Percentiles rank a stretch among this genome's conserved stretches.
Evolutionary conservation across 2,797 vertebrate genomes (phyloP).

Genomic region (Pantherophis vulpinus): DNA sequence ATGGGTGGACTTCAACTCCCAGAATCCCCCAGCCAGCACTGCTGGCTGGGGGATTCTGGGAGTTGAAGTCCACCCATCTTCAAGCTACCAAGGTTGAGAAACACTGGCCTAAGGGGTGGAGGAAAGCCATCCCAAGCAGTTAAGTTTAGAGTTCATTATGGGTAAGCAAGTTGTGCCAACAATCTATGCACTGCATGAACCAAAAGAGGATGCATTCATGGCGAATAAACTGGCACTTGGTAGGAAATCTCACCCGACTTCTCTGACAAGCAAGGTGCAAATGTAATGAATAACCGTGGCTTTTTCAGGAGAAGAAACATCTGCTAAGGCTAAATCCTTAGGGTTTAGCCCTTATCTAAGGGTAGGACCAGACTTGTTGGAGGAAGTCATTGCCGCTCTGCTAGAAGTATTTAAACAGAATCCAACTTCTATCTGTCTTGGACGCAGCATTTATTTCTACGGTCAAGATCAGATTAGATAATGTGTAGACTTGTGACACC

Average conservation of each 20-base stretch:
- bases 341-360: too few species aligned
- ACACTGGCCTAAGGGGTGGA: background rate
- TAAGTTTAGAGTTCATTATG: background rate
- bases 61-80: too few species aligned
- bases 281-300: background rate
- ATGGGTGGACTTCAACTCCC: too few species aligned
- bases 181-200: background rate
- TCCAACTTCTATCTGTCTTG: background rate
- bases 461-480: background rate
- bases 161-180: background rate
- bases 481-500: background rate
- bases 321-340: background rate
- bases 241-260: background rate
- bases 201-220: background rate
- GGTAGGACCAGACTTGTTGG: background rate
- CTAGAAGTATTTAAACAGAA: background rate
- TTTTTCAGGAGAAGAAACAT: background rate
- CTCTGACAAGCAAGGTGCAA: background rate
- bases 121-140: background rate
- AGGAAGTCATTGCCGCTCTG: background rate
- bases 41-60: too few species aligned
- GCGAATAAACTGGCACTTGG: background rate
- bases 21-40: too few species aligned
- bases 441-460: background rate
- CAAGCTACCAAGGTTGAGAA: too few species aligned